A percentile compares a stretch with the other conserved stretches of the same genome.
Conservation (phyloP, 2,797 vertebrate species). For the Loris lydekkerianus region DNA sequence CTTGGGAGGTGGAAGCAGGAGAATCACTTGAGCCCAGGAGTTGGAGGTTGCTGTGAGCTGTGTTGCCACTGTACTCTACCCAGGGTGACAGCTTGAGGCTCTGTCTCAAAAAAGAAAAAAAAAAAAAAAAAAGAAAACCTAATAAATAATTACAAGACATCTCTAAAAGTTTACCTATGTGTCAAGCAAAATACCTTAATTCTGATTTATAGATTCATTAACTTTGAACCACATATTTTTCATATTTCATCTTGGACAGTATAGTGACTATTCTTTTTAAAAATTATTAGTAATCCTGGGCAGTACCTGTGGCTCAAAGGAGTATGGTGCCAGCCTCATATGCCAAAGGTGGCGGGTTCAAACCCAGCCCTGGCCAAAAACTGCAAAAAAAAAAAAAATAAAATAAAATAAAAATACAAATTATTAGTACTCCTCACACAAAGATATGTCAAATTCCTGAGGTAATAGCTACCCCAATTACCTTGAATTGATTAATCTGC, state of each 20-base stretch:
- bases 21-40: too few relatives aligned
- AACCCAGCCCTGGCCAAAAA: too few relatives aligned
- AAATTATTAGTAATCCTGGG: background rate
- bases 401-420: too few relatives aligned
- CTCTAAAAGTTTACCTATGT: background rate
- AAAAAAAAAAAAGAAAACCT: background rate
- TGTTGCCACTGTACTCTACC: too few relatives aligned
- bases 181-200: background rate
- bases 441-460: background rate
- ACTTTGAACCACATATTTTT: background rate
- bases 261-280: background rate
- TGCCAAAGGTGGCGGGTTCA: too few relatives aligned
- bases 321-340: too few relatives aligned
- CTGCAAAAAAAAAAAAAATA: too few relatives aligned
- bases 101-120: background rate
- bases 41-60: too few relatives aligned
- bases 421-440: background rate
- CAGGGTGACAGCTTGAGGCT: too few relatives aligned
- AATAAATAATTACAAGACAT: background rate
- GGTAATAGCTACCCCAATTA: background rate
- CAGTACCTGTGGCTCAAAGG: too few relatives aligned
- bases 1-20: too few relatives aligned
- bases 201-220: background rate
- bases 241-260: background rate
- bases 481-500: background rate